Evolutionary conservation across 2,888 invertebrate species (phyloP).

Genomic region (Caenorhabditis parvicauda): DNA sequence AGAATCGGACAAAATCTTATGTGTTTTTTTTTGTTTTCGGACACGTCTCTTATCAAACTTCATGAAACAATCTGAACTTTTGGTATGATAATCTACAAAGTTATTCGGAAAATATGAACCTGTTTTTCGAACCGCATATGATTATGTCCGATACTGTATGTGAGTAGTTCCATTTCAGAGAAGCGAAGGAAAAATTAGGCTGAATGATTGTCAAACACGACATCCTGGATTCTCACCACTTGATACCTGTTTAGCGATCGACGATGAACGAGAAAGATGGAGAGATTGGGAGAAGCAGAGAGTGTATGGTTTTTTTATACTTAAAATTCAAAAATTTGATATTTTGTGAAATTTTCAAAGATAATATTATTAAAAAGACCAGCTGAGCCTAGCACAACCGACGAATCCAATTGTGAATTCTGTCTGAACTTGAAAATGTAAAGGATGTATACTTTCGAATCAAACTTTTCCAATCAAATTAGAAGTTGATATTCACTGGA

Average conservation of each 20-base stretch:
- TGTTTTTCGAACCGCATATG: background rate
- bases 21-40: too few relatives aligned
- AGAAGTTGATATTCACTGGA: background rate
- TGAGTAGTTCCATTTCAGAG: constrained; percentile 8
- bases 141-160: background rate
- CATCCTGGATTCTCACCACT: constrained; percentile 6
- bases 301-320: background rate
- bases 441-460: background rate
- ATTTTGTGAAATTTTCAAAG: background rate
- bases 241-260: constrained; percentile 10
- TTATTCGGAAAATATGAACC: background rate
- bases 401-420: too few relatives aligned
- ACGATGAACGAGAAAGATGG: constrained; percentile 10
- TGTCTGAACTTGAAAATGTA: too few relatives aligned
- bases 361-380: background rate
- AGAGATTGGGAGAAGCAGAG: constrained; percentile 17
- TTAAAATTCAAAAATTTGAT: background rate
- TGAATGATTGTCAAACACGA: constrained; percentile 10
- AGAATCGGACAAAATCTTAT: too few relatives aligned
- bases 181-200: constrained; percentile 6
- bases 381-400: too few relatives aligned
- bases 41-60: too few relatives aligned
- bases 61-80: too few relatives aligned
- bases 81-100: too few relatives aligned
- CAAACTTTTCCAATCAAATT: background rate